phyloP scores from a whole-genome alignment of 2,113 vertebrate species.

The Dendrocopos noguchii region DNA sequence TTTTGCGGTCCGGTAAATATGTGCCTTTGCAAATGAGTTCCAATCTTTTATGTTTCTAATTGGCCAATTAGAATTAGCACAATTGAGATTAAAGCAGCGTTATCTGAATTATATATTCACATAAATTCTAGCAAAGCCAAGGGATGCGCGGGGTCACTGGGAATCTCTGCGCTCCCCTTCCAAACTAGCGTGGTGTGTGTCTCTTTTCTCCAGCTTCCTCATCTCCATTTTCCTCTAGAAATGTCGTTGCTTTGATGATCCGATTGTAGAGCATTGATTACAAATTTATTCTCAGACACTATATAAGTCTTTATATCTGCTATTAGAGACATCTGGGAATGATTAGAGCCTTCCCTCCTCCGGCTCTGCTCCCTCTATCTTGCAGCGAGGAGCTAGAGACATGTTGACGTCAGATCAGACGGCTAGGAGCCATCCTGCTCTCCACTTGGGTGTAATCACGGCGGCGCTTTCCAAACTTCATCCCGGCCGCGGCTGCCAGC shows the following conservation, averaged over 20 bases:
- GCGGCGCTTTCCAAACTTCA: conserved; percentile 66
- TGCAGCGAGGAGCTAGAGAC: conserved; percentile 77
- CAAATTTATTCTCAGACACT: conserved; percentile 82
- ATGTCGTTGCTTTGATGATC: conserved; percentile 75
- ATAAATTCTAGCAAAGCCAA: conserved; percentile 1
- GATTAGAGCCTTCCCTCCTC: conserved; percentile 83
- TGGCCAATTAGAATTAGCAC: background rate
- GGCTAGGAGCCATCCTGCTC: conserved; percentile 83
- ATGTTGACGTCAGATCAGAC: conserved; percentile 88
- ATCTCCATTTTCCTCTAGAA: conserved; percentile 34
- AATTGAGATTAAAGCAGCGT: background rate
- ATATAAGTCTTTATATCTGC: conserved; percentile 81
- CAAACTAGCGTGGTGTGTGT: background rate
- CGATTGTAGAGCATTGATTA: conserved; percentile 77
- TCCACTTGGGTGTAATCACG: conserved; percentile 80
- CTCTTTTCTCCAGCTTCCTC: background rate
- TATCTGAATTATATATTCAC: conserved; percentile 34
- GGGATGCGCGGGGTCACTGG: background rate
- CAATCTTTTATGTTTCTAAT: background rate
- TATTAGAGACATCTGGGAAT: conserved; percentile 89
- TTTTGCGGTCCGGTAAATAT: background rate
- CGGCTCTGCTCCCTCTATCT: conserved; percentile 75
- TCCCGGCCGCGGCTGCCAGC: conserved; percentile 66
- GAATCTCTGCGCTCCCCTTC: background rate
- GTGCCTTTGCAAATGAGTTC: background rate